These are phyloP conservation scores for Rotaria magnacalcarata DNA, from an alignment of 2,888 invertebrate species.

Conservation along the genomic window DNA sequence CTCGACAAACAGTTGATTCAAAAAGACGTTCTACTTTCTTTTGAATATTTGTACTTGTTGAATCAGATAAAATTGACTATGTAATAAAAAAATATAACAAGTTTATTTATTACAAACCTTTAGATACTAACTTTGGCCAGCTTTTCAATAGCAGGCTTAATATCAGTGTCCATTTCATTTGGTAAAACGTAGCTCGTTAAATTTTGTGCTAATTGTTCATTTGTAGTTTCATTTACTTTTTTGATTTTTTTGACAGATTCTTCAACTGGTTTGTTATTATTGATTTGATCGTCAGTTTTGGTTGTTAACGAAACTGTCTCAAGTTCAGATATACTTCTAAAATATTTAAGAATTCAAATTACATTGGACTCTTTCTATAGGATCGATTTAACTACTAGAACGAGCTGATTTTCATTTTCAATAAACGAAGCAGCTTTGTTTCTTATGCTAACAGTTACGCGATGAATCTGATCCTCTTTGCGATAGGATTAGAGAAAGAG, in stretches of 20 bases:
- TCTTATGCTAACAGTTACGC: too few relatives aligned
- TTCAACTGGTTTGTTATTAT: not conserved
- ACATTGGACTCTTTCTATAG: too few relatives aligned
- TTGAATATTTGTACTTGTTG: not conserved
- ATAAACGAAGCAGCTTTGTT: too few relatives aligned
- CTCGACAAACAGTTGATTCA: not conserved
- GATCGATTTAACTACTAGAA: too few relatives aligned
- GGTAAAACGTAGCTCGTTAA: not conserved
- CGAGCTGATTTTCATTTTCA: too few relatives aligned
- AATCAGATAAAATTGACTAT: not conserved
- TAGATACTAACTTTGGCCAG: not conserved
- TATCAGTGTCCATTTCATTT: constrained; percentile 4
- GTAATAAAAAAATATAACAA: not conserved
- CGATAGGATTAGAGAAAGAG: too few relatives aligned
- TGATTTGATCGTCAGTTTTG: not conserved
- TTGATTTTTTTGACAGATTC: not conserved
- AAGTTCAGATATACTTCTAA: not conserved
- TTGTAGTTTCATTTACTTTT: not conserved
- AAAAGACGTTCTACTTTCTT: not conserved
- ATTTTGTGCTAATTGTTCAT: not conserved
- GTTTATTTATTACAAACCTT: not conserved
- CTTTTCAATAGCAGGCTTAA: not conserved
- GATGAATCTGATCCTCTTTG: too few relatives aligned
- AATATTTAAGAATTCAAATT: not conserved
- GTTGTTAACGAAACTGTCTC: not conserved